Base-by-base conservation (phyloP, 2,888 invertebrate species). In the Caenorhabditis panamensis region DNA sequence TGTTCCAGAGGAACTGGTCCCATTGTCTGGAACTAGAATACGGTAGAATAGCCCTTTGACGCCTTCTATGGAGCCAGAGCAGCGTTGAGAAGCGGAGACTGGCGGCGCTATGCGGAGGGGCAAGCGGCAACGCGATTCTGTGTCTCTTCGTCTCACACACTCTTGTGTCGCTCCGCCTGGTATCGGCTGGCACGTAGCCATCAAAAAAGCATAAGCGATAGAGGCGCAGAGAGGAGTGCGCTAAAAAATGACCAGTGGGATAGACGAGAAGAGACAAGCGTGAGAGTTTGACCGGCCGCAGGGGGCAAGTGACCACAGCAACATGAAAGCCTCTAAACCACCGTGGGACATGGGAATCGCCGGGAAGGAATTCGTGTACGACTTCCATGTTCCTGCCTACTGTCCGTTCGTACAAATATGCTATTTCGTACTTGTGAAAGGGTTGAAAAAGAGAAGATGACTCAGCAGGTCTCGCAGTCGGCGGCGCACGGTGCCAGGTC, bases 71-170 rank as follows among this genome's bases (percentile, higher is more conserved):
- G 11, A 49, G 26, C 24, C 11, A 3, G n/a, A 11, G 31, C 31
- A 6, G 47, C 49, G 47, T 16, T 13, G 2, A 26, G 62, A 20
- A 28, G 47, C 22, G 62, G 41, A 41, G 49, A 31, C 11, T 28
- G 58, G 37, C 41, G 20, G 41, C 22, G 51, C 62, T 36, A 51
- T 36, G 64, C 51, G 51, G 51, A 53, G 64, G 37, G 72, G 63
- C 49, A 66, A 41, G 37, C 24, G 22, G 51, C 44, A 67, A 61
- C 36, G 41, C 26, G 51, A 6, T 3, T 59, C 73, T 59, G 59
- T 59, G 64, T 66, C 73, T 73, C 73, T 73, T 73, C 64, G 64
- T 73, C 73, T 73, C 73, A 13, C 26, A 41, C 49, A 20, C 73
- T 73, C 24, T 73, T 49, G 47, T 36, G 47, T 47, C 64, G 73